Conservation (phyloP, 2,888 invertebrate genomes). For the Trissolcus japonicus region DNA sequence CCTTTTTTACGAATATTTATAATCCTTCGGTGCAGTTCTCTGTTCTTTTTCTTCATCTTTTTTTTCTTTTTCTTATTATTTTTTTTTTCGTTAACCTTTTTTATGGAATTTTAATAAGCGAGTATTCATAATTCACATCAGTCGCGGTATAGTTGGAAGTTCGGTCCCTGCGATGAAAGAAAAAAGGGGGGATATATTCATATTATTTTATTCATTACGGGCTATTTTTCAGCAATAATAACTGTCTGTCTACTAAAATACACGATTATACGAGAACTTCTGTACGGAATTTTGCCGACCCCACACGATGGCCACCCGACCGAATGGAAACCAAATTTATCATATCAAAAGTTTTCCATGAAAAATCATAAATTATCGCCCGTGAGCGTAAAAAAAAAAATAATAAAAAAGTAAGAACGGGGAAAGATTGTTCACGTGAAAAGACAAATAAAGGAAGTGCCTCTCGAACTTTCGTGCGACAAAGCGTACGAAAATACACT, state of each 20-base stretch:
- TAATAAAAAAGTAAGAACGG: too few relatives aligned
- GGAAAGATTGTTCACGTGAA: too few relatives aligned
- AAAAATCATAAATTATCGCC: too few relatives aligned
- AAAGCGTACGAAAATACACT: too few relatives aligned
- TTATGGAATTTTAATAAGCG: slow-evolving; percentile 4
- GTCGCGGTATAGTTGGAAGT: background rate
- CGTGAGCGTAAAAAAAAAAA: too few relatives aligned
- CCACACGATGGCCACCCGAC: slow-evolving; percentile 25
- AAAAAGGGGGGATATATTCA: slow-evolving; percentile 1
- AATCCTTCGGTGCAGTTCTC: too few relatives aligned
- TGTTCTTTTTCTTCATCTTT: background rate
- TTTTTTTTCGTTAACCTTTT: background rate
- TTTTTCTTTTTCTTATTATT: background rate
- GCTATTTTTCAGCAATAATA: slow-evolving; percentile 11
- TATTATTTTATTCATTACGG: slow-evolving; percentile 3
- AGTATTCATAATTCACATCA: background rate
- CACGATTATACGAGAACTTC: slow-evolving; percentile 23
- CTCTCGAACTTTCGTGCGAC: too few relatives aligned
- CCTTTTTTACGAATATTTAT: too few relatives aligned
- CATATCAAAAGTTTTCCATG: slow-evolving; percentile 3
- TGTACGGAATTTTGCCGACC: slow-evolving; percentile 19
- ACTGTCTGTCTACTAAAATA: slow-evolving; percentile 18
- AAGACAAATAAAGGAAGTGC: too few relatives aligned
- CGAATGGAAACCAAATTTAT: slow-evolving; percentile 13
- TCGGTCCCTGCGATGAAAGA: slow-evolving; percentile 4